Evolutionary conservation across 2,888 invertebrate species (phyloP), one percentile per base, ranked within the genome.

Genomic region (Halocaridina rubra): DNA sequence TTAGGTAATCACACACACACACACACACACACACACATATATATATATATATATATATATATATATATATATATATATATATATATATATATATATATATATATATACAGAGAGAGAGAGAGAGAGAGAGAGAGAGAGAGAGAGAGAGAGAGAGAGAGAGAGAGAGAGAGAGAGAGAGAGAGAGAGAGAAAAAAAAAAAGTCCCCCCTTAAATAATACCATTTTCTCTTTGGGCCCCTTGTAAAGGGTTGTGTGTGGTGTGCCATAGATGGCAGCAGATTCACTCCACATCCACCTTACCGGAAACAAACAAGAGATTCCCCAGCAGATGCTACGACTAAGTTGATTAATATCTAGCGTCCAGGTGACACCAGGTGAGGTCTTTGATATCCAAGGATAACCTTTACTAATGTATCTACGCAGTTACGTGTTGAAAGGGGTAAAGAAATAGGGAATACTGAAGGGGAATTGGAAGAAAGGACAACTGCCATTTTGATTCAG

Each of bases 101-200:
- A 53, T 4, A 53, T 3, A 53, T 53, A 53, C 3, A 1, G 7
- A 53, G 53, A 53, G 53, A 53, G 53, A 53, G 53, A 53, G 53
- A 53, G 53, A 53, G 53, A 53, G 22, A 64, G 22, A 64, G 22
- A 64, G 22, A 64, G 22, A 64, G 64, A 64, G 64, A 64, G 64
- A 64, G 64, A 64, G 64, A 64, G 64, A 64, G 64, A 64, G 61
- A 61, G 61, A 61, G 61, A 61, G 61, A 61, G 46, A 46, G 46
- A 46, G 46, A 46, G 46, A 46, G 46, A 1, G 1, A 46, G 53
- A 53, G 7, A 53, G 7, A 10, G 7, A 53, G 53, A 10, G 16
- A 13, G 13, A 13, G 8, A 13, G 13, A 39, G 4, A 53, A 53
- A 53, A 53, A n/a, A 16, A 2, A 13, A 4, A 53, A 69, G 69